Evolutionary conservation across 1,140 invertebrate genomes (phyloP), one percentile per base, ranked within the genome.

Genomic region (Euura saliciscinereae): DNA sequence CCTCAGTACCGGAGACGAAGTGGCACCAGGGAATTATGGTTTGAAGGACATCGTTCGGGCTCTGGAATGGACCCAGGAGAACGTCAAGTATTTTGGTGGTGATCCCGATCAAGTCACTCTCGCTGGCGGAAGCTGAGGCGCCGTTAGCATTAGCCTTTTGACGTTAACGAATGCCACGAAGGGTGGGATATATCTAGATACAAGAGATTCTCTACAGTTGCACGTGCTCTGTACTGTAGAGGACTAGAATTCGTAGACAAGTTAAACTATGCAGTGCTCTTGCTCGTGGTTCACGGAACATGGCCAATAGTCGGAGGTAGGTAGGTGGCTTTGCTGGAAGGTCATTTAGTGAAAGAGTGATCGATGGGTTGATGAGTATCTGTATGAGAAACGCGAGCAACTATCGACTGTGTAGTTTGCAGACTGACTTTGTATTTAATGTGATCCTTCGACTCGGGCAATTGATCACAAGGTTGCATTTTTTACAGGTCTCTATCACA

Each of bases 11-110:
- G 75, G 88, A 83, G 77, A 85, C 85, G 51, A 86, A 84, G 77
- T 89, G 79, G 82, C 89, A 5, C 92, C 92, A 2, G 93, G 93
- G 6, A 94, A 94, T 83, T 89, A 89, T 44, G 93, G 92, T 0
- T 82, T 94, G 28, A 88, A 91, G 66, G 93, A 94, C 76, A 90
- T 91, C 73, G 82, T 91, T 59, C 84, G 92, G 74, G 91, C 92
- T 2, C 79, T 92, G 69, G 84, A 87, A 75, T 92, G 91, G 87
- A 88, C 94, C 3, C 87, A 90, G 79, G 82, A 87, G 44, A 93
- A 94, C 78, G 92, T 93, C 44, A 79, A 85, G 42, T 78, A 83
- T 70, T 94, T 94, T 77, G 92, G 92, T 2, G 93, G 93, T 0
- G 89, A 93, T 83, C 84, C 90, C 0, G 76, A 87, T 64, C 87